Conservation (phyloP, 1,140 invertebrate genomes). For the Drosophila asahinai region DNA sequence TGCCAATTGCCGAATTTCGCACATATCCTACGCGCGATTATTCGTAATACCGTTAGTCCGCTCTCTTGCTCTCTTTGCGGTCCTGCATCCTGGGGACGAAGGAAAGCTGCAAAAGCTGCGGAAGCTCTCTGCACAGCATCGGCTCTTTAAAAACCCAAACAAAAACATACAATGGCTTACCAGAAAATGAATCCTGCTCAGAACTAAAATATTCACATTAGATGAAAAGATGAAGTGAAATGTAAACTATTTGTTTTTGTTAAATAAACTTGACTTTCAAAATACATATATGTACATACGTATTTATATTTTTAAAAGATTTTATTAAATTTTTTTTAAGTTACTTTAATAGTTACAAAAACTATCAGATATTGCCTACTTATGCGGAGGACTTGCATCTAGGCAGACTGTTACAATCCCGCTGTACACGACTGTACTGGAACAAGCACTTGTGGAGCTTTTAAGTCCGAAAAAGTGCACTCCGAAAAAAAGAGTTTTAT, state of each 20-base stretch:
- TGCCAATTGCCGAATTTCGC: conserved; percentile 7
- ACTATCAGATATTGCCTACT: too few species aligned
- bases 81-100: not conserved
- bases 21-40: not conserved
- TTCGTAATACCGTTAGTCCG: conserved; percentile 7
- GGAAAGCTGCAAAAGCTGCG: not conserved
- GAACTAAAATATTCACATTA: too few species aligned
- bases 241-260: too few species aligned
- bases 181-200: not conserved
- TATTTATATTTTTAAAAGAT: too few species aligned
- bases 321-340: too few species aligned
- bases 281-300: too few species aligned
- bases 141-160: not conserved
- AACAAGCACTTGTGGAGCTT: conserved; percentile 4
- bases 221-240: too few species aligned
- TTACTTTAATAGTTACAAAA: too few species aligned
- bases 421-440: not conserved
- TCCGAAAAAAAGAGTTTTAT: not conserved
- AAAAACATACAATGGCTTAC: not conserved
- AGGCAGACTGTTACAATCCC: not conserved
- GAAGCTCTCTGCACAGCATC: conserved; percentile 9
- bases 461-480: not conserved
- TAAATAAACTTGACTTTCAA: too few species aligned
- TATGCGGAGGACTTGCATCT: not conserved
- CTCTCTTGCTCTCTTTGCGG: conserved; percentile 4